These are phyloP conservation scores for Tipula lateralis DNA, from an alignment of 2,888 invertebrate species.

Conservation along the genomic window DNA sequence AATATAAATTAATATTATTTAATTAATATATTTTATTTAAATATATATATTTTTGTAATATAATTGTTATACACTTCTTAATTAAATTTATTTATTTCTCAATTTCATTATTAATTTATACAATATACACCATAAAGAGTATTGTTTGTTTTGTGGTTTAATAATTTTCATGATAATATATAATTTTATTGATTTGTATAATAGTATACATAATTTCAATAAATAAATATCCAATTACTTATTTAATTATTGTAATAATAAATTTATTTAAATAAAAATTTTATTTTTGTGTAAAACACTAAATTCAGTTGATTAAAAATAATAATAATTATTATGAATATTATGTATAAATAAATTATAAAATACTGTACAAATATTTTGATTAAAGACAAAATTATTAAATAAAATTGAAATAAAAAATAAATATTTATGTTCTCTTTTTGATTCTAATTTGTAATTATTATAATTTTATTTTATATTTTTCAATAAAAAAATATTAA, in stretches of 20 bases:
- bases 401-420: not conserved
- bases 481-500: constrained; percentile 15
- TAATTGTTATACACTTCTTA: not conserved
- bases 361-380: not conserved
- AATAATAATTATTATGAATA: not conserved
- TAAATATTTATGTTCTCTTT: not conserved
- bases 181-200: not conserved
- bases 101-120: not conserved
- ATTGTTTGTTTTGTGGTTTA: not conserved
- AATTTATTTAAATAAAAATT: not conserved
- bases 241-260: not conserved
- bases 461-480: not conserved
- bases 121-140: not conserved
- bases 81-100: not conserved
- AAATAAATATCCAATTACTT: too few relatives aligned
- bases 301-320: not conserved
- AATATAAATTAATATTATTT: constrained; percentile 9
- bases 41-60: not conserved
- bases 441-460: constrained; percentile 4
- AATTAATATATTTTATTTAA: not conserved
- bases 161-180: not conserved
- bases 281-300: not conserved
- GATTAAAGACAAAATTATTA: not conserved
- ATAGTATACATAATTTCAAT: not conserved
- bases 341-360: not conserved